Evolutionary conservation across 1,140 invertebrate species (phyloP), one percentile per base, ranked within the genome.

Genomic region (Zaprionus ghesquierei): DNA sequence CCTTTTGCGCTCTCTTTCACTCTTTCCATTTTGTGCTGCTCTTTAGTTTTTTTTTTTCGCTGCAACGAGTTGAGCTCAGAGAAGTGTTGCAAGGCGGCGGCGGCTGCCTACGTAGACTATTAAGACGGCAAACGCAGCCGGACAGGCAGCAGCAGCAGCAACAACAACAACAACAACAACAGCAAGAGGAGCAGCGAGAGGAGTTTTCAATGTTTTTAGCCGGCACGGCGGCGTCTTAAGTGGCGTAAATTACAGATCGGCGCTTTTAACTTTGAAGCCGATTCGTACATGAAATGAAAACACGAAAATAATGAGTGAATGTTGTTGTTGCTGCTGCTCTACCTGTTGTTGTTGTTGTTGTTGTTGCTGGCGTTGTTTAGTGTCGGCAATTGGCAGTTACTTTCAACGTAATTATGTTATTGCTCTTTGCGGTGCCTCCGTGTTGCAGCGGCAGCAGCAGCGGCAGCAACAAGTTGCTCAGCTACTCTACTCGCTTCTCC

Each of bases 221-320:
- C 79, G 84, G 69, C 76, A 77, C 84, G 85, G 85, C 84, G 85
- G 85, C 85, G 81, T 81, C 81, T 91, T 90, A 91, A 90, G 85
- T 91, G 81, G 90, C 84, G 85, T 90, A 91, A 91, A 91, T 91
- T 91, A 91, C 86, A 91, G 90, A 84, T 91, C 90, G 90, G 90
- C 89, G 80, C 77, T 79, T 91, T 91, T 91, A 91, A 91, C 90
- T 91, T 91, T 91, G 90, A 91, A 73, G 90, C 79, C 70, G 79
- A 90, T 85, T 91, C 89, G 90, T 91, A 91, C 90, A 91, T 90
- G 89, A 91, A 91, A 91, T 90, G 89, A 91, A 91, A 91, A 91
- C 90, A 91, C 89, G 90, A 90, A 79, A 87, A 87, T 91, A 91
- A 91, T 91, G 89, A 91, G 89, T 73, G 68, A 79, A 82, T 84